phyloP scores from a whole-genome alignment of 2,797 vertebrate species.

The Chelonia mydas region DNA sequence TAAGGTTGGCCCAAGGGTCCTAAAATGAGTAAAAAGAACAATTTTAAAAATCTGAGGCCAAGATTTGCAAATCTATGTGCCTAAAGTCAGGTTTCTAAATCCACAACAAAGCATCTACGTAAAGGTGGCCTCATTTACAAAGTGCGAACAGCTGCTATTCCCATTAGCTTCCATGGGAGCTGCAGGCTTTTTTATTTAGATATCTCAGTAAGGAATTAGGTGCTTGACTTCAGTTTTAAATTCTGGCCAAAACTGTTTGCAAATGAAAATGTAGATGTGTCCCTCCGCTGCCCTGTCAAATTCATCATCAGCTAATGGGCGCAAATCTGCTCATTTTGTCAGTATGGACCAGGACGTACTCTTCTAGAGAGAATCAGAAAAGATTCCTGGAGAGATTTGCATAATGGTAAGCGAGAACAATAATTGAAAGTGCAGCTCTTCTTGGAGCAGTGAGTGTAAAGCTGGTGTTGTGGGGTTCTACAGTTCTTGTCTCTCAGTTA shows the following conservation, averaged over 20 bases:
- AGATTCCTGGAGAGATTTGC: neutral
- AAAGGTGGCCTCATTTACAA: neutral
- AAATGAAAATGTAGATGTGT: neutral
- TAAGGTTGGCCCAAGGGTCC: neutral
- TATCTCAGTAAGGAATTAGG: constrained; percentile 11
- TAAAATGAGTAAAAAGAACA: neutral
- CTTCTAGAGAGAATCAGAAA: neutral
- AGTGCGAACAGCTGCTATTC: neutral
- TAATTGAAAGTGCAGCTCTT: neutral
- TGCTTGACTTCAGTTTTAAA: constrained; percentile 23
- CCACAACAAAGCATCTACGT: neutral
- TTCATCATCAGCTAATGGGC: neutral
- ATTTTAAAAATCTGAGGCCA: neutral
- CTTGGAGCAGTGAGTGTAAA: neutral
- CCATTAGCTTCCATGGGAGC: neutral
- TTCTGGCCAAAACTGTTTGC: neutral
- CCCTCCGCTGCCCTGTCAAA: neutral
- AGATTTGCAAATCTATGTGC: neutral
- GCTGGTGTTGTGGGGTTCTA: neutral
- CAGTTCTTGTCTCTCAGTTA: neutral
- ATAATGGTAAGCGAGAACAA: accelerated
- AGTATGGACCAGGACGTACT: neutral
- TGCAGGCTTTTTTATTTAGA: constrained; percentile 12
- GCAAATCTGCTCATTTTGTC: neutral
- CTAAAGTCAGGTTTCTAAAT: neutral